These are phyloP conservation scores for Camelus dromedarius DNA, from an alignment of 2,113 vertebrate species.

Conservation along the genomic window DNA sequence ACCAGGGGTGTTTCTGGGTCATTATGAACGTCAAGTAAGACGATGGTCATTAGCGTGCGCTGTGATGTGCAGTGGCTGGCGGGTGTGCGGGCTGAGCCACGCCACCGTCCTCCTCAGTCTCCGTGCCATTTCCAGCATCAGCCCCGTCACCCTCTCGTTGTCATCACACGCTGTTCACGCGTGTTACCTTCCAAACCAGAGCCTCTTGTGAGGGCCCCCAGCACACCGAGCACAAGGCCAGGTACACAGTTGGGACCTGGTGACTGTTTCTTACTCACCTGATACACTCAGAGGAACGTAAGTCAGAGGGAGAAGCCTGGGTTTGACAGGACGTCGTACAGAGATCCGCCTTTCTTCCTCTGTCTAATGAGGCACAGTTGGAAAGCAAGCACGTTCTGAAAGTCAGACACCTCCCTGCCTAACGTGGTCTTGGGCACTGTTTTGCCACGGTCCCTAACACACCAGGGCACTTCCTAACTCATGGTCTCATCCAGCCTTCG, in stretches of 20 bases:
- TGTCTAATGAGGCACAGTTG: neutral
- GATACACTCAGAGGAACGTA: neutral
- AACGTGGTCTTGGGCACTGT: neutral
- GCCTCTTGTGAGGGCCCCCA: neutral
- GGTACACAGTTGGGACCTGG: neutral
- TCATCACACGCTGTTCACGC: neutral
- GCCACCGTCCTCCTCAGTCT: neutral
- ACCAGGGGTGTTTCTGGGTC: neutral
- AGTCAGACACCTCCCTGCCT: neutral
- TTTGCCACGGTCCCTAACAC: neutral
- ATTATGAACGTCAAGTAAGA: neutral
- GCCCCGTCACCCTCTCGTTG: neutral
- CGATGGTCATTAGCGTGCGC: neutral
- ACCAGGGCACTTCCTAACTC: neutral
- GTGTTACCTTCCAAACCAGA: neutral
- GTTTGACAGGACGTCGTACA: neutral
- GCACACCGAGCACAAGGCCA: neutral
- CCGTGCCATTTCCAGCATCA: neutral
- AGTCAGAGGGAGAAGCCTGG: neutral
- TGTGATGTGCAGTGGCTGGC: accelerated
- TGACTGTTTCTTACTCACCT: neutral
- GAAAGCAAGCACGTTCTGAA: neutral
- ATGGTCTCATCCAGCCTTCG: neutral
- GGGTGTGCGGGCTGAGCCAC: neutral
- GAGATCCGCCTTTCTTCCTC: neutral